Base-by-base conservation (phyloP, 92 coral and sea anemone species). In the Pocillopora grandis region DNA sequence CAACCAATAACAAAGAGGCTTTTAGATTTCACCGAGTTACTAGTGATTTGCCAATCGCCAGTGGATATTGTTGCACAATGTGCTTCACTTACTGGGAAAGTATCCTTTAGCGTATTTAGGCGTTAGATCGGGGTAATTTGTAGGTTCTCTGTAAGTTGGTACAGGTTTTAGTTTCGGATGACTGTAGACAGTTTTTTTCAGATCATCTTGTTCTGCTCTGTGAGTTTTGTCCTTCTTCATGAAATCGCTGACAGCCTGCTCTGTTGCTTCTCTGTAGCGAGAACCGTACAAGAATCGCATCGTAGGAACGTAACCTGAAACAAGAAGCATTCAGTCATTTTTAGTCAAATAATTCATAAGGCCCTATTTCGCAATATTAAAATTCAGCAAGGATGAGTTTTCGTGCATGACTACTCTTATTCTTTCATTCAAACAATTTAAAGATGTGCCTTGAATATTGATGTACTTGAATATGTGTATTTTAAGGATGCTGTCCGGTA, bases 231-330 rank as follows among this genome's bases (percentile, higher is more conserved):
- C 94, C 69, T 91, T 97, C 76, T 60, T 87, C 89, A 89, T 86
- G 66, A 97, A 97, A 72, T 86, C 81, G 78, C 93, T 92, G 66
- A 97, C 77, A 0, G 99, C 98, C 60, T 97, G 92, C 64, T 97
- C 98, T 9, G 98, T 92, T 60, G 96, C 95, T 74, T 97, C 99
- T 81, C 87, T 92, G 91, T 97, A 97, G 12, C 99, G 94, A 2
- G 99, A 87, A 36, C 97, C 97, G 69, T 87, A 97, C 70, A 95
- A 82, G 62, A 88, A 97, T 9, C 99, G 91, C 69, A 93, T 90
- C n/a, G 90, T 92, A 12, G 99, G 99, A 23, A 97, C 92, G 80
- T 97, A 97, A 10, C 99, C 99, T 97, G 64, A 20, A 75, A 60
- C n/a, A 16, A 62, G 11, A 10, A 21, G 4, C 64, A n/a, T n/a